Percentiles rank a stretch among this genome's conserved stretches.
These are phyloP conservation scores for Trachelus troglodyta DNA, from an alignment of 2,888 invertebrate species.

Conservation along the genomic window DNA sequence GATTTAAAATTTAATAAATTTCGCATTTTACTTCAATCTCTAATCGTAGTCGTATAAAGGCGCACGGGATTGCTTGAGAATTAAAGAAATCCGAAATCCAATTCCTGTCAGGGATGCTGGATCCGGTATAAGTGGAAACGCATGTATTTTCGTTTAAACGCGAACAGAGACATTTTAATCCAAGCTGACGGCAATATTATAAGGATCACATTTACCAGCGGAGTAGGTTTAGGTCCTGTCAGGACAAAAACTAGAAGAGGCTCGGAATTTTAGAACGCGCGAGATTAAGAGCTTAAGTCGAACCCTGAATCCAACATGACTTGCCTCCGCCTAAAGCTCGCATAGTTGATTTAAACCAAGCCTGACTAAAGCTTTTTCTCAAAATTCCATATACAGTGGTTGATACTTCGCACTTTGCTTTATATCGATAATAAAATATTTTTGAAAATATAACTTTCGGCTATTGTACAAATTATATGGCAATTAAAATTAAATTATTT, in stretches of 20 bases:
- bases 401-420: too few species aligned
- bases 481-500: too few species aligned
- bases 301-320: background rate
- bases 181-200: conserved; percentile 44
- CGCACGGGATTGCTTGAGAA: too few species aligned
- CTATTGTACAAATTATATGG: too few species aligned
- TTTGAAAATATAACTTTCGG: too few species aligned
- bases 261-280: conserved; percentile 49
- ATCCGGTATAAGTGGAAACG: background rate
- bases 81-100: too few species aligned
- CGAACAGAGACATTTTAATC: conserved; percentile 43
- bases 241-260: conserved; percentile 53
- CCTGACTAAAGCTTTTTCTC: background rate
- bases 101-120: too few species aligned
- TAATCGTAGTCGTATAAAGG: background rate
- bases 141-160: background rate
- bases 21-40: background rate
- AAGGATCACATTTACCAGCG: conserved; percentile 44
- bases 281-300: conserved; percentile 39
- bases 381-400: background rate
- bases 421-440: too few species aligned
- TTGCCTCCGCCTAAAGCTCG: background rate
- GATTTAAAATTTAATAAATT: background rate
- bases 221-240: conserved; percentile 45
- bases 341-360: background rate